Evolutionary conservation across 2,797 vertebrate species (phyloP).

Genomic region (Scyliorhinus canicula): DNA sequence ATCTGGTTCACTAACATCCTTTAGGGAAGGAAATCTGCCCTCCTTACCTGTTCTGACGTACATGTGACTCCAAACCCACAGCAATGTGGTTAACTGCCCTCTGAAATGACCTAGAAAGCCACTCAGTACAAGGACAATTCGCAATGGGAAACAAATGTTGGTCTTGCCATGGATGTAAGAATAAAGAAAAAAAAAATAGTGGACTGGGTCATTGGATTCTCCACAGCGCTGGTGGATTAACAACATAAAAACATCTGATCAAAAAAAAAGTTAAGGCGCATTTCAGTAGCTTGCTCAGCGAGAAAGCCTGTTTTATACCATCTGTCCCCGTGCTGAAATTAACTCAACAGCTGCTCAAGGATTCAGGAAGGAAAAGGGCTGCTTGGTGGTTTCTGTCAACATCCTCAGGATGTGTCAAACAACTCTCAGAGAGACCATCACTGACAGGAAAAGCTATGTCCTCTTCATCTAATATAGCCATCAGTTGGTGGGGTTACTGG

Average conservation of each 20-base stretch:
- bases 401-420: background rate
- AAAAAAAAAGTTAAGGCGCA: background rate
- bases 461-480: background rate
- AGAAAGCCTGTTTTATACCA: background rate
- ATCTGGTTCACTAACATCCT: too few relatives aligned
- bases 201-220: background rate
- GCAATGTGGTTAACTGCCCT: too few relatives aligned
- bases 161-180: too few relatives aligned
- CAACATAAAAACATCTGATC: background rate
- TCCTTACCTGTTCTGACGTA: too few relatives aligned
- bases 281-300: background rate
- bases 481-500: too few relatives aligned
- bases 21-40: too few relatives aligned
- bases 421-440: background rate
- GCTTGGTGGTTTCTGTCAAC: background rate
- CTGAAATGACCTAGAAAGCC: too few relatives aligned
- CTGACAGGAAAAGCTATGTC: conserved; percentile 1
- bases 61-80: too few relatives aligned
- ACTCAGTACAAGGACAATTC: too few relatives aligned
- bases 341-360: background rate
- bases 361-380: conserved; percentile 16
- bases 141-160: too few relatives aligned
- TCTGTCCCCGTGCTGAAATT: background rate
- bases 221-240: background rate
- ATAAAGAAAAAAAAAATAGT: background rate